Conservation (phyloP, 2,797 vertebrate genomes). For the Thaleichthys pacificus region DNA sequence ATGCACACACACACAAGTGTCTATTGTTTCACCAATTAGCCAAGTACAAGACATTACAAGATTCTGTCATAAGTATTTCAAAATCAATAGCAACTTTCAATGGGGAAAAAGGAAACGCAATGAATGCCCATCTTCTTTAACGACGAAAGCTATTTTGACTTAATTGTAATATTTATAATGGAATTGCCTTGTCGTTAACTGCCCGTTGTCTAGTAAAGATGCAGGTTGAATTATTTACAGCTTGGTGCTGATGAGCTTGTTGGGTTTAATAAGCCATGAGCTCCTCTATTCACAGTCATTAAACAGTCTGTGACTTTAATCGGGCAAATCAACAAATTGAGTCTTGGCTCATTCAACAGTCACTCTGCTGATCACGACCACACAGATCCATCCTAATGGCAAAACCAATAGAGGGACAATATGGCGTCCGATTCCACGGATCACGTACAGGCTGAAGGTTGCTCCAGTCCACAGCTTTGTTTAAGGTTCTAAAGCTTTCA, state of each 20-base stretch:
- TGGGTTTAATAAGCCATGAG: constrained; percentile 11
- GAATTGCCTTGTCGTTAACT: constrained; percentile 9
- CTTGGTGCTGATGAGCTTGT: constrained; percentile 16
- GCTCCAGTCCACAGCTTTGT: too few relatives aligned
- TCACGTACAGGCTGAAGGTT: too few relatives aligned
- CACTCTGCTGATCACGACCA: background rate
- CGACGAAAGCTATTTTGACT: background rate
- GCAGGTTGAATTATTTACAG: background rate
- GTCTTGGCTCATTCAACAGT: constrained; percentile 1
- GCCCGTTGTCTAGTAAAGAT: constrained; percentile 8
- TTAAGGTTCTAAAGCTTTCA: too few relatives aligned
- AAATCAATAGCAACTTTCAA: too few relatives aligned
- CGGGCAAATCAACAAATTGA: background rate
- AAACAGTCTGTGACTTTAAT: constrained; percentile 17
- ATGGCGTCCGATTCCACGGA: too few relatives aligned
- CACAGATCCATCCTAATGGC: background rate
- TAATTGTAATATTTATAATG: constrained; percentile 20
- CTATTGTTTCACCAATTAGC: too few relatives aligned
- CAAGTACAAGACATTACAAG: too few relatives aligned
- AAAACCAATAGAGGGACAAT: too few relatives aligned
- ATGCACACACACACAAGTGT: background rate
- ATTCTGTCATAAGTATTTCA: too few relatives aligned
- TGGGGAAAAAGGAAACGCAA: background rate
- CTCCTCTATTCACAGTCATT: constrained; percentile 10
- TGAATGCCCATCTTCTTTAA: too few relatives aligned